Conservation (phyloP, 2,113 vertebrate genomes). For the Ammodramus savannarum region DNA sequence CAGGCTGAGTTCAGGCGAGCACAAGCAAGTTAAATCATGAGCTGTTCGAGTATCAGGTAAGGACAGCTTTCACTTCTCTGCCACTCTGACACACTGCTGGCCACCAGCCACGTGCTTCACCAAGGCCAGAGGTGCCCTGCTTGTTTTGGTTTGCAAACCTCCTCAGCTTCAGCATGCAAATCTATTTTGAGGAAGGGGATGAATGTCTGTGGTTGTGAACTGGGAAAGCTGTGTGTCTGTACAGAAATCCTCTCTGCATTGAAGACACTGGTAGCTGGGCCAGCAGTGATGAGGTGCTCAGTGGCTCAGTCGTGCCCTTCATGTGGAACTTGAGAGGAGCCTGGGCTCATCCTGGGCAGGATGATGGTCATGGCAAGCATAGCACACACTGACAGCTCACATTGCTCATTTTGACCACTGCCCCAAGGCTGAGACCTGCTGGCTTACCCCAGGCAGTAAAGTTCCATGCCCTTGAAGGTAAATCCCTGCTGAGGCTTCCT, state of each 20-base stretch:
- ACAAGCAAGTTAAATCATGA: background rate
- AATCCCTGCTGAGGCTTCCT: background rate
- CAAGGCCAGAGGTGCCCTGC: background rate
- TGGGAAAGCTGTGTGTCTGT: background rate
- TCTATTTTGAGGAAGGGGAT: background rate
- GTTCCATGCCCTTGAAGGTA: background rate
- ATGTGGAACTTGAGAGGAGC: background rate
- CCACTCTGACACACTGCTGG: background rate
- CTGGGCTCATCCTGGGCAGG: background rate
- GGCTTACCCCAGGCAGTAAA: background rate
- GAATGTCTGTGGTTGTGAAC: background rate
- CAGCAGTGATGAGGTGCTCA: background rate
- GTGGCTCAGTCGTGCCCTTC: background rate
- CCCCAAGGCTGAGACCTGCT: background rate
- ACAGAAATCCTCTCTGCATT: background rate
- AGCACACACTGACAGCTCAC: background rate
- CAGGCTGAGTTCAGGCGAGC: background rate
- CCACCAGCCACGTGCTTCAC: accelerated
- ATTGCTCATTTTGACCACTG: background rate
- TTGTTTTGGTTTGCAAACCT: background rate
- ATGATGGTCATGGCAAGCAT: background rate
- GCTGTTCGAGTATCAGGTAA: background rate
- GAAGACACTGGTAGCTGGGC: background rate
- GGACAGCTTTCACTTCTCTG: background rate
- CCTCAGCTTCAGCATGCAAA: background rate